Percentiles rank a stretch among this genome's conserved stretches.
Conservation (phyloP, 2,888 invertebrate species). For the Nomada hirtipes region DNA sequence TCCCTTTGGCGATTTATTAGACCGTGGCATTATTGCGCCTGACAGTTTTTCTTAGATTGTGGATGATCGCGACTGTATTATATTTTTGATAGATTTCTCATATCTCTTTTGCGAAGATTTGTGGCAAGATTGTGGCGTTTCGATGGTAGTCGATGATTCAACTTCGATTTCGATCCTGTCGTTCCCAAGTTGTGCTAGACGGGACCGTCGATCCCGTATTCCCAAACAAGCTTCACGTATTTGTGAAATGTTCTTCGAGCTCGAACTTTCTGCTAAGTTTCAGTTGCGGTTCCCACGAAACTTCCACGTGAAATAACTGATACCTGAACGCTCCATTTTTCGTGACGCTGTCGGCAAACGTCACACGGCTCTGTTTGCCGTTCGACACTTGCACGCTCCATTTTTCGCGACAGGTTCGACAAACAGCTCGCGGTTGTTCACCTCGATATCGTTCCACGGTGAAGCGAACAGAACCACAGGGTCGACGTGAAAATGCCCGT, state of each 20-base stretch:
- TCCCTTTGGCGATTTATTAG: neutral
- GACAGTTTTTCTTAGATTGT: neutral
- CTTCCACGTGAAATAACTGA: conserved; percentile 18
- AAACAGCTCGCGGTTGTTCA: conserved; percentile 26
- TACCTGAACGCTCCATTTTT: conserved; percentile 21
- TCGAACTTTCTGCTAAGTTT: neutral
- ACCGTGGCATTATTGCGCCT: neutral
- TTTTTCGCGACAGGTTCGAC: conserved; percentile 21
- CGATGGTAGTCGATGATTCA: too few relatives aligned
- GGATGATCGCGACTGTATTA: neutral
- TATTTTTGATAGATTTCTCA: neutral
- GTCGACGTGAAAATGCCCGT: neutral
- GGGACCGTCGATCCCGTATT: neutral
- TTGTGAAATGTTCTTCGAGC: neutral
- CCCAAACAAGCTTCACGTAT: neutral
- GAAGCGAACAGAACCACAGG: neutral
- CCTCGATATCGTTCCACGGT: neutral
- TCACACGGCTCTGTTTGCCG: conserved; percentile 15
- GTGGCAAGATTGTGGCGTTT: too few relatives aligned
- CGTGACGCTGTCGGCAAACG: conserved; percentile 19
- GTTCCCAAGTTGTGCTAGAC: too few relatives aligned
- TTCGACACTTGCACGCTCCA: conserved; percentile 18
- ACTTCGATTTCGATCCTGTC: neutral
- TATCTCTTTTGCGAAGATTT: neutral
- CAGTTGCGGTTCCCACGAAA: neutral